phyloP scores from a whole-genome alignment of 2,888 invertebrate species.

The Polymixis flavicincta region DNA sequence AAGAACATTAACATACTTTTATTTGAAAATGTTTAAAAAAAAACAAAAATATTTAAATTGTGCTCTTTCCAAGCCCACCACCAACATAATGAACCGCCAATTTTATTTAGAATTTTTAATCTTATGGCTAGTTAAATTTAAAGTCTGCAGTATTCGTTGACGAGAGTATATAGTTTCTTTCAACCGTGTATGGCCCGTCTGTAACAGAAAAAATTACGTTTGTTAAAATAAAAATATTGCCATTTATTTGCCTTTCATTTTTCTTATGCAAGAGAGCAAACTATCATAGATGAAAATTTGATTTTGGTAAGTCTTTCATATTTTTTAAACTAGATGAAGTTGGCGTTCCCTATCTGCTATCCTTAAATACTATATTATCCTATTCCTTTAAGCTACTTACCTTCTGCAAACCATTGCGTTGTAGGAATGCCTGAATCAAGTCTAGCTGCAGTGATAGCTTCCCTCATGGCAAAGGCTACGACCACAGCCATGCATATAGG shows the following conservation, averaged over 20 bases:
- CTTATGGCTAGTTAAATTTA: constrained; percentile 26
- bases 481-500: constrained; percentile 84
- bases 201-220: constrained; percentile 2
- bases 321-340: too few relatives aligned
- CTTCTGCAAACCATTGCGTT: constrained; percentile 90
- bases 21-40: background rate
- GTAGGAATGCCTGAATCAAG: constrained; percentile 88
- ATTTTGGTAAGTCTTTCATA: too few relatives aligned
- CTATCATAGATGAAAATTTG: too few relatives aligned
- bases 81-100: background rate
- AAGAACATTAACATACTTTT: background rate
- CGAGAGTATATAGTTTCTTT: constrained; percentile 34
- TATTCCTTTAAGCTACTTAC: too few relatives aligned
- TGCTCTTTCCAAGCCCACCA: background rate
- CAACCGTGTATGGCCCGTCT: constrained; percentile 46
- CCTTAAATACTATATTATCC: too few relatives aligned
- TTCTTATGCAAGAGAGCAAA: background rate
- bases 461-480: constrained; percentile 91
- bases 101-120: background rate
- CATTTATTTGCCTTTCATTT: background rate
- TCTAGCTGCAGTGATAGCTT: constrained; percentile 92
- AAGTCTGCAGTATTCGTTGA: constrained; percentile 18
- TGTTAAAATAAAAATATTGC: too few relatives aligned
- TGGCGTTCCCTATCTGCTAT: too few relatives aligned
- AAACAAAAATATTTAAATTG: background rate